Conservation (phyloP, 2,888 invertebrate genomes). For the Peribatodes rhomboidaria region DNA sequence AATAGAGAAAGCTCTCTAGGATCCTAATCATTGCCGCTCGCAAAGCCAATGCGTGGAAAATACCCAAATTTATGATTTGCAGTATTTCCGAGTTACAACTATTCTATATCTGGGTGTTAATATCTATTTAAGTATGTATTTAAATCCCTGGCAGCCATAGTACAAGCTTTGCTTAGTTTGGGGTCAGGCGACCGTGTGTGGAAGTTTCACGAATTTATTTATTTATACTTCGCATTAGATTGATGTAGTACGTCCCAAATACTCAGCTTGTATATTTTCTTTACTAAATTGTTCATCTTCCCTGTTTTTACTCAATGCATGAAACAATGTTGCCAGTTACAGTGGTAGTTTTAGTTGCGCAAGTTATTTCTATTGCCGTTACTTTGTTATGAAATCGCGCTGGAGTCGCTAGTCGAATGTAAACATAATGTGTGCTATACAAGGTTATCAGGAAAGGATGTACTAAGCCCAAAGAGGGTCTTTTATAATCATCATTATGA, state of each 20-base stretch:
- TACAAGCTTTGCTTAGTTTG: too few relatives aligned
- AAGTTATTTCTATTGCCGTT: conserved; percentile 20
- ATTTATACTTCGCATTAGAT: too few relatives aligned
- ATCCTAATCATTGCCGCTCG: not conserved
- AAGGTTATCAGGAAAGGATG: too few relatives aligned
- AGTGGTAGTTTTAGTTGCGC: conserved; percentile 17
- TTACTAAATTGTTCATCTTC: not conserved
- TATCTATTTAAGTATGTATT: too few relatives aligned
- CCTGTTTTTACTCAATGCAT: not conserved
- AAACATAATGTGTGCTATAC: conserved; percentile 13
- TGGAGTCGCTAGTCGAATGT: conserved; percentile 9
- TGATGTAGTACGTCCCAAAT: not conserved
- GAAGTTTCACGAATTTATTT: not conserved
- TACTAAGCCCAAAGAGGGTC: too few relatives aligned
- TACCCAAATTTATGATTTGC: not conserved
- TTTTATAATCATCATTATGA: too few relatives aligned
- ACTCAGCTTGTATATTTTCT: not conserved
- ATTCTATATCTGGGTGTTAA: too few relatives aligned
- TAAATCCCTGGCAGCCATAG: too few relatives aligned
- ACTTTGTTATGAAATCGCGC: conserved; percentile 17
- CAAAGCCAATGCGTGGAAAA: not conserved
- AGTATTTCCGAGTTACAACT: too few relatives aligned
- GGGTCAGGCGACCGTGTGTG: too few relatives aligned
- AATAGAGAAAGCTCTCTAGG: not conserved
- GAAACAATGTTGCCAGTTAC: conserved; percentile 18